Evolutionary conservation across 2,797 vertebrate genomes (phyloP).

Genomic region (Pipistrellus pygmaeus): DNA sequence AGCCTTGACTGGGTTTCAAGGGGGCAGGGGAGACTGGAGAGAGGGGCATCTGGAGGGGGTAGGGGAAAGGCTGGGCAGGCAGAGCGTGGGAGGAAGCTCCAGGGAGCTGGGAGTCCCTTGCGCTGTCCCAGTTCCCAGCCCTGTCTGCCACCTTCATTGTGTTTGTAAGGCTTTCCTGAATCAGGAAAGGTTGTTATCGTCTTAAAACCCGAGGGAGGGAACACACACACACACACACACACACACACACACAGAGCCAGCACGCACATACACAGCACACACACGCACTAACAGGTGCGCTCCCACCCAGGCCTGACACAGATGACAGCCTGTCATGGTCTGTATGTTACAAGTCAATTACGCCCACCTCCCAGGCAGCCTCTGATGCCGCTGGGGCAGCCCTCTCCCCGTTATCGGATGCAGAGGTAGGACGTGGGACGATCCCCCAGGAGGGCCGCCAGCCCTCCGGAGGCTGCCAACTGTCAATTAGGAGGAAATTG

Average conservation of each 20-base stretch:
- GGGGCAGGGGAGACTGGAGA: not conserved
- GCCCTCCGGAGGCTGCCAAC: not conserved
- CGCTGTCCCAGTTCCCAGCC: not conserved
- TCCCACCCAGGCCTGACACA: not conserved
- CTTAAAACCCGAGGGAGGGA: not conserved
- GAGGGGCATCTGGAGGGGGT: not conserved
- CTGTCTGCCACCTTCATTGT: not conserved
- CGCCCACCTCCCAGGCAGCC: not conserved
- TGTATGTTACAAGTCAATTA: constrained; percentile 67
- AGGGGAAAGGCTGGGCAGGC: not conserved
- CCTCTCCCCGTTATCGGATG: not conserved
- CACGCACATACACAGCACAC: not conserved
- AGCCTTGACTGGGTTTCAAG: too few species aligned
- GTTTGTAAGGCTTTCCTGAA: not conserved
- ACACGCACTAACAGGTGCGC: not conserved
- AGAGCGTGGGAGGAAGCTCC: not conserved
- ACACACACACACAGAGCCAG: not conserved
- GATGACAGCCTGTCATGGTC: constrained; percentile 53
- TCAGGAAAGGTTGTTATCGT: not conserved
- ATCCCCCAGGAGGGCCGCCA: not conserved
- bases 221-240: fast-evolving
- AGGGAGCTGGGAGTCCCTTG: not conserved
- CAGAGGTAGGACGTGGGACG: not conserved
- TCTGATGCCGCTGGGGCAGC: not conserved
- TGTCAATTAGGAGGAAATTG: not conserved